Percentiles rank a stretch among this genome's conserved stretches.
phyloP scores from a whole-genome alignment of 2,797 vertebrate genomes.

The Gorsachius magnificus region DNA sequence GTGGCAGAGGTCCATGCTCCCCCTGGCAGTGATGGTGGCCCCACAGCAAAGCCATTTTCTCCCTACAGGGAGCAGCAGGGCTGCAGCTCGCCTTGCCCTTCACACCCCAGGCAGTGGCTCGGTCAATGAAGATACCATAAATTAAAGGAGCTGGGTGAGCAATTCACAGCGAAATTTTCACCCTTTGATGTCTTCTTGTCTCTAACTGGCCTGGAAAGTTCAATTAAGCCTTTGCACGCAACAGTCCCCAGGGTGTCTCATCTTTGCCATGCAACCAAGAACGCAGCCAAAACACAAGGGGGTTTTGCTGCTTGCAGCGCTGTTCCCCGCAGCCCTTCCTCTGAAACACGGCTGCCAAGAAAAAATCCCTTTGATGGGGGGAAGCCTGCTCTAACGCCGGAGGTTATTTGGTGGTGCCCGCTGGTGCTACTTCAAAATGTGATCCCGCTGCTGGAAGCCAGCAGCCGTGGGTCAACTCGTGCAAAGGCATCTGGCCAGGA shows the following conservation, averaged over 20 bases:
- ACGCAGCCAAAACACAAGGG: background rate
- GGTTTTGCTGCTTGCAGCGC: background rate
- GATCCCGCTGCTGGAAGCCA: background rate
- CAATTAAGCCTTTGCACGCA: background rate
- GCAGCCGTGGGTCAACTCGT: background rate
- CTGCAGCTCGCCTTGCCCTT: background rate
- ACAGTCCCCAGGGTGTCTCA: background rate
- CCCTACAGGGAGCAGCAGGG: background rate
- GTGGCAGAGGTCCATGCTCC: background rate
- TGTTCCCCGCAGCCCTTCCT: background rate
- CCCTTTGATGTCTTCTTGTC: background rate
- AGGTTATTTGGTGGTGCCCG: background rate
- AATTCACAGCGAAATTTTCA: background rate
- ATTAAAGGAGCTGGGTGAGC: background rate
- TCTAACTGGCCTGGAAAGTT: background rate
- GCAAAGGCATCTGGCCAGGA: background rate
- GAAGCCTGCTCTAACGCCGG: background rate
- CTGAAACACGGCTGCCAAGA: accelerated
- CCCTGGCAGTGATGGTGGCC: background rate
- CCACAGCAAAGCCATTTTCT: background rate
- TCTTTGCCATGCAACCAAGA: background rate
- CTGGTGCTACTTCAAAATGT: background rate
- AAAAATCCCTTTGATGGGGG: background rate
- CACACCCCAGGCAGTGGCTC: background rate
- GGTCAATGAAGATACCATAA: background rate